Base-by-base conservation (phyloP, 2,888 invertebrate species). In the Harpalus rufipes region DNA sequence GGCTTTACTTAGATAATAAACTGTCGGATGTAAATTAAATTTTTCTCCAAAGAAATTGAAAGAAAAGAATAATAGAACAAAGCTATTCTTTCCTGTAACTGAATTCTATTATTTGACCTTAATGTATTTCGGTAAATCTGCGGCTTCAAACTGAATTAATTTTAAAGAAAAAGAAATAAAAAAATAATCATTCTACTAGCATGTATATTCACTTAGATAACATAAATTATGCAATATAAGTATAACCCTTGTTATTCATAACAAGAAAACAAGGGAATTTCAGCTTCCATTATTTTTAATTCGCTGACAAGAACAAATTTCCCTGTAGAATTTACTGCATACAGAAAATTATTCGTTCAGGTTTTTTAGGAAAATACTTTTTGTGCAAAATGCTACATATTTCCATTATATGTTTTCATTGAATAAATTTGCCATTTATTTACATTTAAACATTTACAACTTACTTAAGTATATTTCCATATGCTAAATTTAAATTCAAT, bases 31-130 rank as follows among this genome's bases (percentile, higher is more conserved):
- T 65, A 65, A 65, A 63, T 63, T 65, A 8, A 32, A 32, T 32
- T 32, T 32, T n/a, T 65, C 0, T 0, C 4, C 39, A 32, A 32
- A 65, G 32, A n/a, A 65, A 65, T 65, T 65, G 5, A 65, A 32
- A 65, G 65, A 39, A n/a, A 65, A 65, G 39, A 32, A 65, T 21
- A 65, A 65, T 32, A 65, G 65, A 39, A 21, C 2, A 21, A 65
- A n/a, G 32, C 65, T 65, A 12, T 32, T 65, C n/a, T 39, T 65
- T 65, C 12, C 65, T 65, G 61, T 61, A 61, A 65, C 65, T 39
- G 25, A 39, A 65, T 65, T 65, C 12, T 39, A 65, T 65, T 65
- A 65, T 65, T 65, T 65, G 65, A 65, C 10, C 65, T 65, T 32
- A 65, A 65, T 65, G 39, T n/a, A 65, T 32, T 1, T 65, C 65